phyloP scores from a whole-genome alignment of 2,797 vertebrate species.

The Pantherophis vulpinus region DNA sequence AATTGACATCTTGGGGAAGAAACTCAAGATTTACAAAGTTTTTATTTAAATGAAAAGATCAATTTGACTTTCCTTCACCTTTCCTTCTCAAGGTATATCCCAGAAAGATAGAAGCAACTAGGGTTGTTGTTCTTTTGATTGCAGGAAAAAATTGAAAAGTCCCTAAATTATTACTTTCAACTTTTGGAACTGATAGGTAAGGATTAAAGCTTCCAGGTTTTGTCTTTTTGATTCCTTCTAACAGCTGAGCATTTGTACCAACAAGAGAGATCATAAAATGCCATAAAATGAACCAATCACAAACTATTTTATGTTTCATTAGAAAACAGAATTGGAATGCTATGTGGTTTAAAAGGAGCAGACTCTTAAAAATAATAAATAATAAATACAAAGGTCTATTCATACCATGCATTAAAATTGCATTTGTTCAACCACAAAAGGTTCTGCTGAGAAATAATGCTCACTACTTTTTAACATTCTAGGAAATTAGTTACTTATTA shows the following conservation, averaged over 20 bases:
- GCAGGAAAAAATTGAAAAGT: background rate
- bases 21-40: background rate
- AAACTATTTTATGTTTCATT: background rate
- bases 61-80: background rate
- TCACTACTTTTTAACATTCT: background rate
- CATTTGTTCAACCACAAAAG: background rate
- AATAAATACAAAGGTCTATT: background rate
- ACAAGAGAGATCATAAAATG: background rate
- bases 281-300: background rate
- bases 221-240: background rate
- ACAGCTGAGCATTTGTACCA: background rate
- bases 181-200: background rate
- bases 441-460: background rate
- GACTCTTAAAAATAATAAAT: background rate
- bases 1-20: background rate
- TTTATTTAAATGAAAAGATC: background rate
- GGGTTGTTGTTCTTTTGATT: background rate
- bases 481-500: background rate
- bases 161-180: background rate
- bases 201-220: background rate
- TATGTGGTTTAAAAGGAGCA: background rate
- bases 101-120: background rate
- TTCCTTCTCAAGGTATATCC: background rate
- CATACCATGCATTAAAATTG: background rate
- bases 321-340: background rate